Base-by-base conservation (phyloP, 2,888 invertebrate species). In the Griposia aprilina region DNA sequence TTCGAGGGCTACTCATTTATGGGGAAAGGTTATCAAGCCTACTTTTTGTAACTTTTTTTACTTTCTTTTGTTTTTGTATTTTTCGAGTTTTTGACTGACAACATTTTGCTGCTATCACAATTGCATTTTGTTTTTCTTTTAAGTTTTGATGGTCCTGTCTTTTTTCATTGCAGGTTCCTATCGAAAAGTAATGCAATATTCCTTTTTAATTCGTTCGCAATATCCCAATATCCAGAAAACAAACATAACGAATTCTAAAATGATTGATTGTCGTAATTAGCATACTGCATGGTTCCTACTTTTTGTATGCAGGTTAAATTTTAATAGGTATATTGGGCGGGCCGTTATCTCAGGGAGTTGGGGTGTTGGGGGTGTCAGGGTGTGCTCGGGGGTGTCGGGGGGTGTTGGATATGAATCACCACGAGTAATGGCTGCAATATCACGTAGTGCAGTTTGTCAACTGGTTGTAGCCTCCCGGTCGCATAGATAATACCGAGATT, bases 381-480 rank as follows among this genome's bases (percentile, higher is more conserved):
- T 93, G 93, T 93, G 91, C 90, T 90, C 90, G 90, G 92, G 92
- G 90, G 91, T 90, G 90, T 78, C 87, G 90, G 91, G 90, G 91
- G 93, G 94, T 93, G 93, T 93, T 89, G 93, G 95, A 96, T 96
- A 96, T 96, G 96, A 96, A 97, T 97, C 96, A 96, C 96, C 87
- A 93, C 94, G 96, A 96, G 95, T 96, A 96, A 96, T 96, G 96
- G 96, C 94, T 94, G 95, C 95, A 96, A 96, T 97, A 96, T 96
- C 96, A 96, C 97, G 97, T 96, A 97, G 94, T 96, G 96, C 96
- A 97, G 96, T 97, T 97, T 96, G 96, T 97, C 97, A 97, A 96
- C 96, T 94, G 95, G 93, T 95, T 96, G 96, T 95, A 95, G 95
- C 94, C 93, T 95, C 94, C 93, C 93, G 93, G 94, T 94, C 91